These are phyloP conservation scores for honey bee (Apis mellifera) DNA, from an alignment of 1,140 invertebrate species.

Conservation along the genomic window Amel_HAv3.1 CM009934.2:2419501-2420000, in stretches of 20 bases:
- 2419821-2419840: background rate
- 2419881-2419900: background rate
- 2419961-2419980: too few species aligned
- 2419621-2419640: slow-evolving; percentile 24
- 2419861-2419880: background rate
- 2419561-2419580: slow-evolving; percentile 30
- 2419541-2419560: slow-evolving; percentile 38
- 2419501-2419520: slow-evolving; percentile 26
- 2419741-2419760: background rate
- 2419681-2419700: slow-evolving; percentile 13
- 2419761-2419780: background rate
- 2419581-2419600: slow-evolving; percentile 27
- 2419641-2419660: slow-evolving; percentile 33
- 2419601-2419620: slow-evolving; percentile 25
- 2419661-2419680: slow-evolving; percentile 1
- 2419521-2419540: slow-evolving; percentile 51
- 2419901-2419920: too few species aligned
- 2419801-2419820: background rate
- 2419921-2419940: too few species aligned
- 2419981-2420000: too few species aligned
- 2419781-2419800: background rate
- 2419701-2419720: background rate
- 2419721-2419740: background rate
- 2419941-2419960: too few species aligned
- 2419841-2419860: background rate